These are phyloP conservation scores for Andrena haemorrhoa DNA, from an alignment of 2,888 invertebrate genomes.

Conservation along the genomic window DNA sequence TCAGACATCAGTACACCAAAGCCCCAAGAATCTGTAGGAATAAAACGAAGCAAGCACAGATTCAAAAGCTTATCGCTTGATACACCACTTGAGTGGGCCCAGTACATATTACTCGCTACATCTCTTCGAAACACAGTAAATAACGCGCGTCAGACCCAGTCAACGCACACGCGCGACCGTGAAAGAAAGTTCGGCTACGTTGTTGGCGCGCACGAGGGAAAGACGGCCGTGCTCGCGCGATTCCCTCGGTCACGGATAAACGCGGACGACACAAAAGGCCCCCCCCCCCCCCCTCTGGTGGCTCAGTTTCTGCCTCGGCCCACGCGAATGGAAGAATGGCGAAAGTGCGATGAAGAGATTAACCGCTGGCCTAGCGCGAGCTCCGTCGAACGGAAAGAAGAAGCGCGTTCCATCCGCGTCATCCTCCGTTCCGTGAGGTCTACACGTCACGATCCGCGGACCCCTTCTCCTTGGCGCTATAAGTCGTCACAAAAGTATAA, in stretches of 20 bases:
- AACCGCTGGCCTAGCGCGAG: conserved; percentile 65
- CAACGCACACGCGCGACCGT: conserved; percentile 24
- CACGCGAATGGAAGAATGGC: conserved; percentile 77
- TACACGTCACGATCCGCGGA: too few species aligned
- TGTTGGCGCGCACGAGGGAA: conserved; percentile 1
- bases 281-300: conserved; percentile 25
- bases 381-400: conserved; percentile 54
- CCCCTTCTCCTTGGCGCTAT: too few species aligned
- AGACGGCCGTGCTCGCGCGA: conserved; percentile 24
- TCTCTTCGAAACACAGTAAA: too few species aligned
- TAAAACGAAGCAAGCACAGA: too few species aligned
- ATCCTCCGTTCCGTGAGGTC: too few species aligned
- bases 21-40: too few species aligned
- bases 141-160: neutral
- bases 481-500: too few species aligned
- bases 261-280: conserved; percentile 60
- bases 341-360: conserved; percentile 79
- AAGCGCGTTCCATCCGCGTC: conserved; percentile 35
- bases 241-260: conserved; percentile 66
- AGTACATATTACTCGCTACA: too few species aligned
- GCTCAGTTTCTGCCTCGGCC: conserved; percentile 41
- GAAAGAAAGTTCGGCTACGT: conserved; percentile 49
- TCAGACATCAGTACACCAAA: too few species aligned
- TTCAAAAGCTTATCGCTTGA: too few species aligned
- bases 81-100: too few species aligned